Evolutionary conservation across 2,888 invertebrate species (phyloP).

Genomic region (Aphodius granarius): DNA sequence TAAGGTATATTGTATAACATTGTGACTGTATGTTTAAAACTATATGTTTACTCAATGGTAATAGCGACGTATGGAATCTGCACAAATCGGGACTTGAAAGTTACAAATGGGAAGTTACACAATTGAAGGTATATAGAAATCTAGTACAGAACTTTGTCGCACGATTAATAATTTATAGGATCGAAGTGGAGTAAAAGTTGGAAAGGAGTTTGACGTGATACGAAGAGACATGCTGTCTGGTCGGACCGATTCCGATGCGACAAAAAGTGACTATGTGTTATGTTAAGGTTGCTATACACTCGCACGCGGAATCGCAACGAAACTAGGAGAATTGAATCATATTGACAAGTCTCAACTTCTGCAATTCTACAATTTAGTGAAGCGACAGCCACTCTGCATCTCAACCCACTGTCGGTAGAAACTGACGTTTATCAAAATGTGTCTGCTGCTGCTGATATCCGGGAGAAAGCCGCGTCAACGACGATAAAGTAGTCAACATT

Average conservation of each 20-base stretch:
- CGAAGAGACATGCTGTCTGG: not conserved
- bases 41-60: no score
- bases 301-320: not conserved
- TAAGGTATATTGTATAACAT: not conserved
- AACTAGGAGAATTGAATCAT: no score
- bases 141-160: not conserved
- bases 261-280: not conserved
- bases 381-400: no score
- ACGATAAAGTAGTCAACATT: no score
- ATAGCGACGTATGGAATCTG: not conserved
- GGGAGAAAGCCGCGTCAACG: no score
- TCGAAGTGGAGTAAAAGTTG: constrained; percentile 1
- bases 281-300: not conserved
- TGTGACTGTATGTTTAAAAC: not conserved
- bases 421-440: no score
- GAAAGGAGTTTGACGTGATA: not conserved
- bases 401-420: no score
- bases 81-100: not conserved
- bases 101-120: not conserved
- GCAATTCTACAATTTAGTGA: no score
- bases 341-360: no score
- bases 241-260: not conserved
- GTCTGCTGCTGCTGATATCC: no score
- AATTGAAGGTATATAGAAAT: not conserved
- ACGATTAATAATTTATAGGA: constrained; percentile 6